phyloP scores from a whole-genome alignment of 2,888 invertebrate genomes.

The Neoaliturus tenellus region DNA sequence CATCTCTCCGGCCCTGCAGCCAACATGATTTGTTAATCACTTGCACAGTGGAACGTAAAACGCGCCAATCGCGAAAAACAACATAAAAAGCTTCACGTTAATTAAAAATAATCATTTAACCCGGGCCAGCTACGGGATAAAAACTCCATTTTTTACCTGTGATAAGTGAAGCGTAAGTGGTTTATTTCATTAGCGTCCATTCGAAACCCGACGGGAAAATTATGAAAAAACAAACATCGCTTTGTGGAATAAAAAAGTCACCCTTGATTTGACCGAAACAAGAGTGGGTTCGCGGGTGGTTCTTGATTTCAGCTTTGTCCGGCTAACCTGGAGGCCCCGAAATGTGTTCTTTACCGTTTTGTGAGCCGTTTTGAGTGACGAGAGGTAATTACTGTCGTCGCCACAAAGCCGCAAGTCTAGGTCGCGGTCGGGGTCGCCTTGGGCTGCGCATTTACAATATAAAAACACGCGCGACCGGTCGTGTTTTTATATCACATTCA shows the following conservation, averaged over 20 bases:
- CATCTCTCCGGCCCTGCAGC: not conserved
- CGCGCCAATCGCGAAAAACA: not conserved
- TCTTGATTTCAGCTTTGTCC: slow-evolving; percentile 3
- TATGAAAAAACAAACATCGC: slow-evolving; percentile 7
- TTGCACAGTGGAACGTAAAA: not conserved
- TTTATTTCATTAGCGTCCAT: slow-evolving; percentile 42
- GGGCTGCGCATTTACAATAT: not conserved
- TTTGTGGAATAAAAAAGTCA: slow-evolving; percentile 24
- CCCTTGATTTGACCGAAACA: not conserved
- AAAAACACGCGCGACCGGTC: not conserved
- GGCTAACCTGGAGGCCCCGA: not conserved
- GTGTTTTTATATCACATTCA: not conserved
- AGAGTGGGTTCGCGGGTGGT: not conserved
- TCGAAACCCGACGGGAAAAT: slow-evolving; percentile 23
- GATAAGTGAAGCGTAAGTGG: slow-evolving; percentile 47
- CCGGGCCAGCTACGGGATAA: not conserved
- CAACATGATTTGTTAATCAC: slow-evolving; percentile 7
- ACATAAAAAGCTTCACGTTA: slow-evolving; percentile 9
- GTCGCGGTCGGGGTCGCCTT: not conserved
- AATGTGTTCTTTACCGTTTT: not conserved
- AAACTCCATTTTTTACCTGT: slow-evolving; percentile 38
- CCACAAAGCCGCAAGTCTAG: not conserved
- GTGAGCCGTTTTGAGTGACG: not conserved
- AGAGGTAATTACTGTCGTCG: not conserved
- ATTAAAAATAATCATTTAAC: slow-evolving; percentile 36